phyloP scores from a whole-genome alignment of 2,888 invertebrate species.

The Pristionchus japonicus region DNA sequence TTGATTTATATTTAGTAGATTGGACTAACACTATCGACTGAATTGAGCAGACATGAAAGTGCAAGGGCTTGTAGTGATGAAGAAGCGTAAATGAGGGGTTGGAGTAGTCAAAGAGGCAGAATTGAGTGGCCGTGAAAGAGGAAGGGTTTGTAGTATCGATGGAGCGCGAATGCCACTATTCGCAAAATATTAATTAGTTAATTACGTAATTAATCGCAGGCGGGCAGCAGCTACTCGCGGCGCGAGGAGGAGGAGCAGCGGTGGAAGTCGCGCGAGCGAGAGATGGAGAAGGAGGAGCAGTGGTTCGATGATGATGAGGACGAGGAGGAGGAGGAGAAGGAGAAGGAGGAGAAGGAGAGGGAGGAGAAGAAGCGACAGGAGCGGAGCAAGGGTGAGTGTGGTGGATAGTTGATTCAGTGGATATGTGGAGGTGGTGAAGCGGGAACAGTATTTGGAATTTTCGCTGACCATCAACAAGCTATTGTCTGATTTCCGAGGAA shows the following conservation, averaged over 20 bases:
- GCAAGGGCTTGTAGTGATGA: too few relatives aligned
- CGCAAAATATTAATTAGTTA: too few relatives aligned
- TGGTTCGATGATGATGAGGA: slow-evolving; percentile 72
- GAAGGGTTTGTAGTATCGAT: too few relatives aligned
- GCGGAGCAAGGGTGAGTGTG: slow-evolving; percentile 10
- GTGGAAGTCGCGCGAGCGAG: slow-evolving; percentile 58
- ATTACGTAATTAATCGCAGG: slow-evolving; percentile 49
- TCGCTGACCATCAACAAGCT: too few relatives aligned
- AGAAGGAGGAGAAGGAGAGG: slow-evolving; percentile 51
- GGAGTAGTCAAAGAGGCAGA: too few relatives aligned
- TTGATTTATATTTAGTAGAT: too few relatives aligned
- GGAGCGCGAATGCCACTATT: too few relatives aligned
- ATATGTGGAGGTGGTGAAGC: not conserved
- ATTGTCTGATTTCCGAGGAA: too few relatives aligned
- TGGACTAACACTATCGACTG: too few relatives aligned
- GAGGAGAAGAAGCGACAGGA: slow-evolving; percentile 44
- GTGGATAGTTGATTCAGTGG: not conserved
- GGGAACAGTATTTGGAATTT: too few relatives aligned
- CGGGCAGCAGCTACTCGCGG: slow-evolving; percentile 43
- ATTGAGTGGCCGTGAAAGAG: too few relatives aligned
- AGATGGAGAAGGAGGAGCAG: slow-evolving; percentile 68
- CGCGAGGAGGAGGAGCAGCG: slow-evolving; percentile 6
- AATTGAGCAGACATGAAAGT: too few relatives aligned
- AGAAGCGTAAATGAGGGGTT: not conserved
- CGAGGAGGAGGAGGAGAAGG: slow-evolving; percentile 51